Percentiles rank a stretch among this genome's conserved stretches.
Evolutionary conservation across 2,797 vertebrate species (phyloP).

Genomic region (Myoxocephalus aenaeus): DNA sequence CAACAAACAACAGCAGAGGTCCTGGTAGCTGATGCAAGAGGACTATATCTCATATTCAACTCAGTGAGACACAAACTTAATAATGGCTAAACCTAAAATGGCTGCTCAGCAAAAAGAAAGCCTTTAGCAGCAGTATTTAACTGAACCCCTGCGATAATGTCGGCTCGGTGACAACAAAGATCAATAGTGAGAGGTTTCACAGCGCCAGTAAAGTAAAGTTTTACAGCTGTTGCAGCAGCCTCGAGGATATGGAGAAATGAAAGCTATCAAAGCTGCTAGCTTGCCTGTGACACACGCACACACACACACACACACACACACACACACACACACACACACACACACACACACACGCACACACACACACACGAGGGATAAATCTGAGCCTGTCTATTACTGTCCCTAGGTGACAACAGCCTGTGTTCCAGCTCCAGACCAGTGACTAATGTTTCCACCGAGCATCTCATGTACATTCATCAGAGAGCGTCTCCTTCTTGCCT

Average conservation of each 20-base stretch:
- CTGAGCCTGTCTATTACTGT: conserved; percentile 74
- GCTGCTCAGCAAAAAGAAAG: conserved; percentile 73
- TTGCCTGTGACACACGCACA: conserved; percentile 53
- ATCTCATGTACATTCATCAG: conserved; percentile 70
- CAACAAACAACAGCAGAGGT: conserved; percentile 1
- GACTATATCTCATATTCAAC: conserved; percentile 70
- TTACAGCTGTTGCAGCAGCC: conserved; percentile 80
- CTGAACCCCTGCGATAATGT: conserved; percentile 70
- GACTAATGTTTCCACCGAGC: conserved; percentile 74
- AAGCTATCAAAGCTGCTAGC: conserved; percentile 75
- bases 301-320: conserved; percentile 6
- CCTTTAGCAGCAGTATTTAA: conserved; percentile 78
- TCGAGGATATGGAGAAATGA: conserved; percentile 70
- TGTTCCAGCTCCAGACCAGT: conserved; percentile 71
- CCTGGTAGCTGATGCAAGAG: conserved; percentile 50
- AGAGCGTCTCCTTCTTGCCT: conserved; percentile 53
- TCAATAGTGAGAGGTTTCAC: conserved; percentile 78
- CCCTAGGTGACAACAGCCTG: conserved; percentile 72
- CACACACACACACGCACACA: conserved; percentile 5
- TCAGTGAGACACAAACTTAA: conserved; percentile 58
- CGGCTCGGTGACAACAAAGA: conserved; percentile 76
- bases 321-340: conserved; percentile 13
- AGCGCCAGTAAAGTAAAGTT: conserved; percentile 77
- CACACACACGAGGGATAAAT: conserved; percentile 63
- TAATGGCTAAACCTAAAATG: conserved; percentile 72